Base-by-base conservation (phyloP, 2,113 vertebrate species). In the Coptodon rendalli region DNA sequence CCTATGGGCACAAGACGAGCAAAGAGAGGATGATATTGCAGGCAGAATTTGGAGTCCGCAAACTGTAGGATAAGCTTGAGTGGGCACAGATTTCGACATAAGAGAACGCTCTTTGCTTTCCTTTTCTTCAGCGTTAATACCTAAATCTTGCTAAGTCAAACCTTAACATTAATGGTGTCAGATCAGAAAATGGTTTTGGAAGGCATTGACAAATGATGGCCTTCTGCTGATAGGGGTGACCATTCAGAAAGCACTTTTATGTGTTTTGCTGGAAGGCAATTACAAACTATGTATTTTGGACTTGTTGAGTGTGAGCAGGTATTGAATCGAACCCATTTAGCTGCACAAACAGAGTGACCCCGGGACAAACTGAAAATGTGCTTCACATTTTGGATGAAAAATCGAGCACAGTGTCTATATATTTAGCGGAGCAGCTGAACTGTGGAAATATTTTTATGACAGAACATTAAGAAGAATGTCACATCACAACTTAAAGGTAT, bases 401-500 rank as follows among this genome's bases (percentile, higher is more conserved):
- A 86, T 45, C 13, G 27, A 81, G 85, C 19, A 53, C 22, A 54
- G 63, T 80, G 73, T 86, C 85, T 48, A 80, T 63, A 84, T 71
- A 87, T 85, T 83, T 83, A 73, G 36, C 29, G 40, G 6, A 73
- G 68, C 56, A 40, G 71, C 80, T 56, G 73, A 66, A 88, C 80
- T 79, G 56, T 79, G 63, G 88, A 88, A 87, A 86, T 54, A 78
- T 87, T 90, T 89, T 84, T 16, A 76, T 38, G 48, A 81, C 86
- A 88, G 90, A 92, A 93, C 82, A 86, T 89, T 27, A 90, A 92
- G 68, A 89, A 78, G 45, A 92, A 93, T 85, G 91, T 84, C 83
- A 90, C 85, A 92, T 89, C 91, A 92, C 88, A 93, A 92, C 90
- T 91, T 96, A 91, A 94, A 92, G 92, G 92, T 91, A 91, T 96